Conservation (phyloP, 2,888 invertebrate genomes). For the Rhingia rostrata region DNA sequence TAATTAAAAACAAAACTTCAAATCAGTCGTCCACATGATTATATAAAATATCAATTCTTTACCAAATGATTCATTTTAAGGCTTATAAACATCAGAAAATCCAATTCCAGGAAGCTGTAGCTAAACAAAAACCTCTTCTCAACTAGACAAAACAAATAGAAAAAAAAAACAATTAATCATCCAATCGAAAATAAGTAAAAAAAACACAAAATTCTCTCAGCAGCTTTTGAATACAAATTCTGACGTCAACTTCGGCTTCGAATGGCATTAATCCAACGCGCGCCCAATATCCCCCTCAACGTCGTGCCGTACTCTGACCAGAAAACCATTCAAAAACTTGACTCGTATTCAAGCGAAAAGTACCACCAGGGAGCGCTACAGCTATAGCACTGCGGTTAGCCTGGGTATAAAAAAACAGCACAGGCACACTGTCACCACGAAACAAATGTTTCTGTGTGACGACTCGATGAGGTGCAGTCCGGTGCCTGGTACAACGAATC, state of each 20-base stretch:
- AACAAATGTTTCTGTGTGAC: neutral
- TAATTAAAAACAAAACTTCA: neutral
- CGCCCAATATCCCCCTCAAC: neutral
- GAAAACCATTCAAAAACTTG: slow-evolving; percentile 24
- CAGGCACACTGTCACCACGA: neutral
- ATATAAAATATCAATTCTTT: slow-evolving; percentile 18
- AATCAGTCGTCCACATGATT: neutral
- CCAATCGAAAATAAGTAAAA: slow-evolving; percentile 15
- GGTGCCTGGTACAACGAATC: slow-evolving; percentile 66
- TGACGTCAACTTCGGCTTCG: slow-evolving; percentile 46
- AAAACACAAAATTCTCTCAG: neutral
- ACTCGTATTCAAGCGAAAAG: slow-evolving; percentile 8
- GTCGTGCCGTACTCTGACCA: neutral
- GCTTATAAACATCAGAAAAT: slow-evolving; percentile 14
- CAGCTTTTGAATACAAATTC: slow-evolving; percentile 15
- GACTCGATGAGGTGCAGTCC: slow-evolving; percentile 52
- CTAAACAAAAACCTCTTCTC: slow-evolving; percentile 16
- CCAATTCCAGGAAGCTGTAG: slow-evolving; percentile 43
- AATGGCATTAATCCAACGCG: slow-evolving; percentile 27
- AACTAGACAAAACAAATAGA: neutral
- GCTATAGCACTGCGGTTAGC: neutral
- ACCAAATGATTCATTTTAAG: slow-evolving; percentile 32
- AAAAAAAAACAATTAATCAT: slow-evolving; percentile 29
- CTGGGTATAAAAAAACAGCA: no score
- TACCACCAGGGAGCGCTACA: neutral